Evolutionary conservation across 2,888 invertebrate genomes (phyloP).

Genomic region (Yponomeuta plumbellus): DNA sequence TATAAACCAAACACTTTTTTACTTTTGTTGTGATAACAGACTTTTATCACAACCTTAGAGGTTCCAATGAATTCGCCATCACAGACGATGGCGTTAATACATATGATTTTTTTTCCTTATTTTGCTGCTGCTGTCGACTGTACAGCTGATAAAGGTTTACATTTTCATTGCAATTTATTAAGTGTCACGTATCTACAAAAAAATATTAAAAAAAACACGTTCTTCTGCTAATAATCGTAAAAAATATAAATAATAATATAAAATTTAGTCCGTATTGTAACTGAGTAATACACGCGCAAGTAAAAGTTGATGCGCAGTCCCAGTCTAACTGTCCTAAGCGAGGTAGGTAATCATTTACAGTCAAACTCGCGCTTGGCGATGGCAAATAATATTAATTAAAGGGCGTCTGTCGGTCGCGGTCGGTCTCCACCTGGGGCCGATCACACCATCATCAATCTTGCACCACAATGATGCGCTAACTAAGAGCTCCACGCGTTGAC

Average conservation of each 20-base stretch:
- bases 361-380: neutral
- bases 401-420: neutral
- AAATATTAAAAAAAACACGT: no score
- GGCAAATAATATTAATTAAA: neutral
- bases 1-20: no score
- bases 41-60: no score
- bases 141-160: neutral
- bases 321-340: no score
- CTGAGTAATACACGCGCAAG: neutral
- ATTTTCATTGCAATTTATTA: neutral
- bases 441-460: neutral
- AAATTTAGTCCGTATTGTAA: neutral
- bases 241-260: no score
- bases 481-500: neutral
- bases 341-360: conserved; percentile 24
- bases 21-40: no score
- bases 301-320: no score
- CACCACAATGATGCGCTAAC: conserved; percentile 1
- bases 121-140: neutral
- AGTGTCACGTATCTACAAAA: no score
- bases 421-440: neutral
- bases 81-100: no score
- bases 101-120: no score
- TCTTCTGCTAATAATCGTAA: no score
- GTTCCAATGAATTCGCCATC: no score